Evolutionary conservation across 2,797 vertebrate genomes (phyloP), one percentile per base, ranked within the genome.

Genomic region (Myotis myotis): DNA sequence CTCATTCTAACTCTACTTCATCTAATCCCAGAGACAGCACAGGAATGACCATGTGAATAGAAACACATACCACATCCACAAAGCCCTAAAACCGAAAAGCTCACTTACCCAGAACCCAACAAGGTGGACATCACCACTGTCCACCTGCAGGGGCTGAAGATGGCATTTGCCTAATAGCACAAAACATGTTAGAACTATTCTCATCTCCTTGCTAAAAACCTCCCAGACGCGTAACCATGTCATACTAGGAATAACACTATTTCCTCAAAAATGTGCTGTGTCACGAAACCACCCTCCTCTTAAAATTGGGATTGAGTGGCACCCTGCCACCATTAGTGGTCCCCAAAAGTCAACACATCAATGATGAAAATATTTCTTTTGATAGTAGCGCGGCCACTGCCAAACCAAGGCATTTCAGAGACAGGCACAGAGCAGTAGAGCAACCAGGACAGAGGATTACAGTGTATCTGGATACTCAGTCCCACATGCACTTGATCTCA

Each of bases 351-450:
- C 22, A 66, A 5, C 2, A 28, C 38, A 25, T 6, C 30, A 0
- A 13, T 1, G 6, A 17, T 15, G 44, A 5, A 12, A 4, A 4
- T 10, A 16, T 12, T 23, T 25, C 36, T 74, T 53, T 28, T 17
- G 16, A 13, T 8, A 38, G 72, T 25, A 30, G 38, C 57, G 22
- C 57, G 30, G 22, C 2, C 0, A 1, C 12, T 3, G 6, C 36
- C 15, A 36, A 20, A 44, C 66, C n/a, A 11, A 36, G n/a, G 9
- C 0, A 13, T 6, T 7, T 10, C 8, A 2, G 23, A 8, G 17
- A 30, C 74, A 33, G 44, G 2, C 22, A 6, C 0, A 6, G n/a
- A 0, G 2, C 0, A 4, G n/a, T 0, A 0, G 19, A 1, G 1
- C 0, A 1, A 55, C 55, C 57, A 16, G 16, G 3, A 23, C 11